These are phyloP conservation scores for Falco novaeseelandiae DNA, from an alignment of 2,797 vertebrate species.

Conservation along the genomic window DNA sequence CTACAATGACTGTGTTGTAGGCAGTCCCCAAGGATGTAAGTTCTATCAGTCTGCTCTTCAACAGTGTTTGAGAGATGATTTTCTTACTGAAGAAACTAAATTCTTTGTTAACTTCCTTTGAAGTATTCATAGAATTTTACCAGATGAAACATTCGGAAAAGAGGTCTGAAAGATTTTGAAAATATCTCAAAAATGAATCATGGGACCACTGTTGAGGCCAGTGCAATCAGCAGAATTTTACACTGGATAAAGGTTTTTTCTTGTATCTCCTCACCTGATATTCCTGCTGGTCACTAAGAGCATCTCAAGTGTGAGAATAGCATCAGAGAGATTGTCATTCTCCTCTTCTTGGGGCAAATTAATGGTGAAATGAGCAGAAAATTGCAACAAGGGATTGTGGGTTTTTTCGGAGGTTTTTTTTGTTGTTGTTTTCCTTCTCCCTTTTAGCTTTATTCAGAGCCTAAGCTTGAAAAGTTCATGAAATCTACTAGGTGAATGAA, in stretches of 20 bases:
- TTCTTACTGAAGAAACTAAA: background rate
- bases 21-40: background rate
- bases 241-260: background rate
- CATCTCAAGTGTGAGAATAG: background rate
- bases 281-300: background rate
- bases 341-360: background rate
- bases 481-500: background rate
- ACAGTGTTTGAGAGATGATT: background rate
- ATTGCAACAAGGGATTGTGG: background rate
- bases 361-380: background rate
- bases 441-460: background rate
- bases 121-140: background rate
- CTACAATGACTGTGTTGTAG: background rate
- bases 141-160: background rate
- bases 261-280: background rate
- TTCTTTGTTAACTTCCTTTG: background rate
- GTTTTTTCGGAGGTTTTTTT: background rate
- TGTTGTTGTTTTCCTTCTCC: accelerated
- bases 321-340: background rate
- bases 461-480: background rate
- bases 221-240: background rate
- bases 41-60: background rate
- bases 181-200: background rate
- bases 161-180: background rate
- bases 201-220: background rate